These are phyloP conservation scores for Drosophila punjabiensis DNA, from an alignment of 1,140 invertebrate species.

Conservation along the genomic window DNA sequence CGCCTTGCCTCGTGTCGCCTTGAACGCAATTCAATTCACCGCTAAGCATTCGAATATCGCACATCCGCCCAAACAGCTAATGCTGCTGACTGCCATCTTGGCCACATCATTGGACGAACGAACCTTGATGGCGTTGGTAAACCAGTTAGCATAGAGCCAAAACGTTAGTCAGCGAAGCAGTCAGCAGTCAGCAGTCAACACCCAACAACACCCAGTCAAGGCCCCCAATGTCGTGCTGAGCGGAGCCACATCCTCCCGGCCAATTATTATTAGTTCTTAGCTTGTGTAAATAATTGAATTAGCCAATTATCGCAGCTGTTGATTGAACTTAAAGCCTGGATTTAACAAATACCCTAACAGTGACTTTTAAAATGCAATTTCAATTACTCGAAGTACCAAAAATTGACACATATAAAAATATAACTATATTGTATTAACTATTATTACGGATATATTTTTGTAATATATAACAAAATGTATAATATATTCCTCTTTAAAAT, in stretches of 20 bases:
- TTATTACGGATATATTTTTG: too few relatives aligned
- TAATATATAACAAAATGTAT: too few relatives aligned
- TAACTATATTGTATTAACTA: too few relatives aligned
- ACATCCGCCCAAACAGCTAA: conserved; percentile 26
- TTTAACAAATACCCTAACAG: background rate
- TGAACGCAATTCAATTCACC: conserved; percentile 39
- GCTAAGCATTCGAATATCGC: conserved; percentile 33
- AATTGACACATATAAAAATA: too few relatives aligned
- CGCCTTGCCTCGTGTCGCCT: conserved; percentile 24
- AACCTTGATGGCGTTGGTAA: conserved; percentile 22
- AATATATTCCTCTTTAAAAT: too few relatives aligned
- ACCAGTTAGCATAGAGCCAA: conserved; percentile 7
- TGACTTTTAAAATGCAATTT: background rate
- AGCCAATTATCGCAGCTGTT: conserved; percentile 31
- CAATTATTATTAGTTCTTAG: conserved; percentile 45
- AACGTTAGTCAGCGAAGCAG: conserved; percentile 56
- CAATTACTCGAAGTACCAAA: too few relatives aligned
- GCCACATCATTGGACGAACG: conserved; percentile 23
- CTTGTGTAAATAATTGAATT: conserved; percentile 62
- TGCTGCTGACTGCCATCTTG: conserved; percentile 32
- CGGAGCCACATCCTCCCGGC: conserved; percentile 50
- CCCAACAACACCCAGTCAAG: conserved; percentile 55
- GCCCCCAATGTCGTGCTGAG: conserved; percentile 43
- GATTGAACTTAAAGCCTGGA: background rate
- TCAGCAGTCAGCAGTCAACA: conserved; percentile 56